Conservation (phyloP, 2,888 invertebrate species). For the Trissolcus japonicus region DNA sequence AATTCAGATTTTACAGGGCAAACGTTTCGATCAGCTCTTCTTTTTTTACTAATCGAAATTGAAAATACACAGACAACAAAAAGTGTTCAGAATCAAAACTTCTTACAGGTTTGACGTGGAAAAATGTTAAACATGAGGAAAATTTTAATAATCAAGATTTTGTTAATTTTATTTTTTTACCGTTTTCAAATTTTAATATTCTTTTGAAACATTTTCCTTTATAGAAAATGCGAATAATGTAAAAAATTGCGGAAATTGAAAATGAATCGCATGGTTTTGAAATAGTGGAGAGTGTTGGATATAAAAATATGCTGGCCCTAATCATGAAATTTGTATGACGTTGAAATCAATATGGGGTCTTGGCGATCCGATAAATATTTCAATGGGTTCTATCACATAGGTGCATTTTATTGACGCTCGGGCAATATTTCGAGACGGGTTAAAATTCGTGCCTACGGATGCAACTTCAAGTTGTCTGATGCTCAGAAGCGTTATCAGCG, state of each 20-base stretch:
- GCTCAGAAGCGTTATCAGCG: conserved; percentile 40
- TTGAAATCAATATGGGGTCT: conserved; percentile 6
- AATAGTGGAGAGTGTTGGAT: too few species aligned
- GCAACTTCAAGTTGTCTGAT: conserved; percentile 35
- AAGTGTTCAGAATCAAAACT: conserved; percentile 34
- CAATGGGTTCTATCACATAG: conserved; percentile 14
- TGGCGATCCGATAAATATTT: conserved; percentile 42
- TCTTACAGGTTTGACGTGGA: neutral
- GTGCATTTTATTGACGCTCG: conserved; percentile 27
- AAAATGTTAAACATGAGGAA: too few species aligned
- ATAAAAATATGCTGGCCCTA: too few species aligned
- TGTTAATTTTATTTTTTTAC: too few species aligned
- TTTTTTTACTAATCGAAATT: conserved; percentile 55
- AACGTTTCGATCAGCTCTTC: conserved; percentile 53
- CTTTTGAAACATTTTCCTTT: too few species aligned
- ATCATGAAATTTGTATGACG: neutral
- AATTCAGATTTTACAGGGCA: conserved; percentile 57
- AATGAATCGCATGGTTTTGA: too few species aligned
- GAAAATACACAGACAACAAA: conserved; percentile 46
- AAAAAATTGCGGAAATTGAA: too few species aligned
- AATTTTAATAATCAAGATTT: too few species aligned
- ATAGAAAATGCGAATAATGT: too few species aligned
- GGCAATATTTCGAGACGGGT: conserved; percentile 37
- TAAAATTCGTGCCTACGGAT: conserved; percentile 38
- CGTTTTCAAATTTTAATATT: too few species aligned